A percentile compares a stretch with the other conserved stretches of the same genome.
Conservation (phyloP, 2,888 invertebrate species). For the Therioaphis trifolii region DNA sequence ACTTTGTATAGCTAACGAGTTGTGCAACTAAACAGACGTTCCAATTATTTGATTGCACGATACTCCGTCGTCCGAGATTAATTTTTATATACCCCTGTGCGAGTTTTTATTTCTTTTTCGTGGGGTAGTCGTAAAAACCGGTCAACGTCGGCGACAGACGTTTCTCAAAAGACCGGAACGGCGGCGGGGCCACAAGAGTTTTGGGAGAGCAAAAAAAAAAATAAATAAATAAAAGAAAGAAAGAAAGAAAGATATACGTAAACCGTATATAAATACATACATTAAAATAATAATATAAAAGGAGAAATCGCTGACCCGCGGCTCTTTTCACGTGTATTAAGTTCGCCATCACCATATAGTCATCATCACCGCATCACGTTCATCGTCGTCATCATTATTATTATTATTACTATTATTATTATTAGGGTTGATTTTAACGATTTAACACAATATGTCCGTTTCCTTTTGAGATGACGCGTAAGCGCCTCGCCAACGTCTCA, state of each 20-base stretch:
- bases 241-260: neutral
- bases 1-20: neutral
- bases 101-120: neutral
- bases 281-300: constrained; percentile 10
- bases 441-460: neutral
- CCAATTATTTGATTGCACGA: neutral
- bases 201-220: too few species aligned
- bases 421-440: constrained; percentile 56
- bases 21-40: constrained; percentile 36
- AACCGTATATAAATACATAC: neutral
- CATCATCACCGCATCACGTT: too few species aligned
- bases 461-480: constrained; percentile 14
- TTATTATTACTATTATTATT: constrained; percentile 1
- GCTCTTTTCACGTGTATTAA: constrained; percentile 10
- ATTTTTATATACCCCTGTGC: constrained; percentile 15
- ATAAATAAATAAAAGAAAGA: too few species aligned
- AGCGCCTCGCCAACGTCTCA: constrained; percentile 1
- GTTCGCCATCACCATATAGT: neutral
- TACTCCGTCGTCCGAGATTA: neutral
- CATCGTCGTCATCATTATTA: neutral
- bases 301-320: neutral
- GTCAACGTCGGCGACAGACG: neutral
- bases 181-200: constrained; percentile 2
- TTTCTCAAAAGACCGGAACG: neutral
- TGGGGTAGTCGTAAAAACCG: constrained; percentile 29